Conservation (phyloP, 2,888 invertebrate species). For the Drosophila anceps region DNA sequence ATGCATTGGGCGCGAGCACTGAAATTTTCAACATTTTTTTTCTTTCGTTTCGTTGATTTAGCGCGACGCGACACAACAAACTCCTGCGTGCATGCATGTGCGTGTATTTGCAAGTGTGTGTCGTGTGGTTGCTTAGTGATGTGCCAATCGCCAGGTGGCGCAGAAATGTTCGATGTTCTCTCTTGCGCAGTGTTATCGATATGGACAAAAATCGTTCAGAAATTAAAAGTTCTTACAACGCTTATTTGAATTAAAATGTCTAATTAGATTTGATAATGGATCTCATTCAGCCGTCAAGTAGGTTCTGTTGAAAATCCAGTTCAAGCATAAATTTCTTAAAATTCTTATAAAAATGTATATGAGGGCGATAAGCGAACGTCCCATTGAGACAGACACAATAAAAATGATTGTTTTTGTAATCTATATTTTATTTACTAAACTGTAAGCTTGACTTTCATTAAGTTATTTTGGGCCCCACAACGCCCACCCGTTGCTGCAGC, state of each 20-base stretch:
- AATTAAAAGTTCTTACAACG: background rate
- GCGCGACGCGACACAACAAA: slow-evolving; percentile 77
- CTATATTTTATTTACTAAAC: background rate
- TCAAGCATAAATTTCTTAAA: background rate
- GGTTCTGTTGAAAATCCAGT: no score
- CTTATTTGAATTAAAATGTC: slow-evolving; percentile 1
- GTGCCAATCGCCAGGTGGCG: slow-evolving; percentile 11
- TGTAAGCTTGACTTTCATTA: slow-evolving; percentile 32
- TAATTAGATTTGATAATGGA: background rate
- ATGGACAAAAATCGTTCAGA: background rate
- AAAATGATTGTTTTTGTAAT: background rate
- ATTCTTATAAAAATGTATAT: no score
- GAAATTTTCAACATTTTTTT: slow-evolving; percentile 63
- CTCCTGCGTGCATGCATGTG: slow-evolving; percentile 48
- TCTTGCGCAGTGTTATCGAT: slow-evolving; percentile 31
- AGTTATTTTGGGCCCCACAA: slow-evolving; percentile 86
- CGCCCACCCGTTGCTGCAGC: slow-evolving; percentile 86
- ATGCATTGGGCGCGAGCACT: slow-evolving; percentile 36
- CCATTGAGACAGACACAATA: no score
- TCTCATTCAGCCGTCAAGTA: no score
- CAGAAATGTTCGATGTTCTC: slow-evolving; percentile 13
- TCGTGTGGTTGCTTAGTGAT: slow-evolving; percentile 56
- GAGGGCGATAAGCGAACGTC: no score
- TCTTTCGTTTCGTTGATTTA: slow-evolving; percentile 44
- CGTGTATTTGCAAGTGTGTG: slow-evolving; percentile 29